Percentiles rank a stretch among this genome's conserved stretches.
These are phyloP conservation scores for Okamejei kenojei DNA, from an alignment of 2,797 vertebrate genomes.

Conservation along the genomic window DNA sequence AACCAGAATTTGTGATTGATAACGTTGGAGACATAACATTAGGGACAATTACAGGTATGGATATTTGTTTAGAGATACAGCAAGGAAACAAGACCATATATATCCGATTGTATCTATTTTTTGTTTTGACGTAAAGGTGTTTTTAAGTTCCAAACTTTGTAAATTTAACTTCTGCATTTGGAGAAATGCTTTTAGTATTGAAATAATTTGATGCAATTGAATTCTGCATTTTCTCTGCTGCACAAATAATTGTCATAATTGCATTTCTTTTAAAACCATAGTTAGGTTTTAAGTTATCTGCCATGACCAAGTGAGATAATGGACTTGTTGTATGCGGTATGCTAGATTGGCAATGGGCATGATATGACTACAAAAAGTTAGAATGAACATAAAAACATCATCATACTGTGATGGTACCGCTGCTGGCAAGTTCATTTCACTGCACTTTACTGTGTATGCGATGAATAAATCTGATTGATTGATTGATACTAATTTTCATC, in stretches of 20 bases:
- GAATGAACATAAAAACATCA: neutral
- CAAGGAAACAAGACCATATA: too few species aligned
- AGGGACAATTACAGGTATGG: too few species aligned
- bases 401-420: too few species aligned
- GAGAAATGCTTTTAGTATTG: neutral
- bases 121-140: neutral
- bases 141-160: neutral
- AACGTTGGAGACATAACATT: too few species aligned
- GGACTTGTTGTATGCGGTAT: neutral
- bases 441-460: too few species aligned
- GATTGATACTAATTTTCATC: too few species aligned
- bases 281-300: neutral
- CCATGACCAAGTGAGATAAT: neutral
- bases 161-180: neutral
- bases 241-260: neutral
- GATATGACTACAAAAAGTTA: neutral
- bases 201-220: neutral
- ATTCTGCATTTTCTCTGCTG: neutral
- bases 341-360: neutral
- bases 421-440: too few species aligned
- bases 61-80: too few species aligned
- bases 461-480: too few species aligned
- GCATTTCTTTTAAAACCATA: neutral
- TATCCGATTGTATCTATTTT: neutral
- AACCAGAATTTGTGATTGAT: neutral